Evolutionary conservation across 1,140 invertebrate genomes (phyloP).

Genomic region (Microplitis demolitor): DNA sequence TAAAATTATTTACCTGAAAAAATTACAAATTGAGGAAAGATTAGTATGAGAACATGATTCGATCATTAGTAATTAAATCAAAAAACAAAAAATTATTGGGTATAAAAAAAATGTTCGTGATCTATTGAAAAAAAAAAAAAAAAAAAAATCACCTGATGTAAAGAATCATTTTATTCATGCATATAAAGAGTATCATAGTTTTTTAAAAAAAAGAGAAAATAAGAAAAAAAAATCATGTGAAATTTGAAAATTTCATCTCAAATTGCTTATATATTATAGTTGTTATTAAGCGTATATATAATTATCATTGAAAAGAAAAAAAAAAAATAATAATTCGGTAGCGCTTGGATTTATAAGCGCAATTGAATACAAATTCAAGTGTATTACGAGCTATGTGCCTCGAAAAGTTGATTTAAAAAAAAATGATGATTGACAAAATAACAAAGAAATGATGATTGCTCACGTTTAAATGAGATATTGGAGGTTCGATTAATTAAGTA

Average conservation of each 20-base stretch:
- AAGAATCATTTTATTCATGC: background rate
- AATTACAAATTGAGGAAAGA: too few species aligned
- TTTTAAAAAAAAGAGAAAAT: slow-evolving; percentile 16
- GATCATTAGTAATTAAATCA: too few species aligned
- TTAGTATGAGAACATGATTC: too few species aligned
- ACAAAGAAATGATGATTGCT: background rate
- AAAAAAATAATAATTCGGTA: background rate
- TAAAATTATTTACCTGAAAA: too few species aligned
- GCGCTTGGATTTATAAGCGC: background rate
- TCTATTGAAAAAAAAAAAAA: background rate
- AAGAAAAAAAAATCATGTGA: background rate
- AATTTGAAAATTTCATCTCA: slow-evolving; percentile 6
- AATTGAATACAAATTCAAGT: background rate
- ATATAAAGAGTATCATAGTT: slow-evolving; percentile 23
- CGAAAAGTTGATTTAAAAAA: slow-evolving; percentile 2
- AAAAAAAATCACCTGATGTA: background rate
- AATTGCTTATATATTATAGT: background rate
- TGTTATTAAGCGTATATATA: slow-evolving; percentile 9
- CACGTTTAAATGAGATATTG: background rate
- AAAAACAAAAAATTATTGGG: too few species aligned
- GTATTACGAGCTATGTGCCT: slow-evolving; percentile 10
- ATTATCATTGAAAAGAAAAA: background rate
- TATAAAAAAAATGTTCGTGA: background rate
- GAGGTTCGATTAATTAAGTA: background rate
- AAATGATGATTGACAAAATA: background rate